Evolutionary conservation across 1,140 invertebrate genomes (phyloP).

Genomic region (Papilio aristodemus): DNA sequence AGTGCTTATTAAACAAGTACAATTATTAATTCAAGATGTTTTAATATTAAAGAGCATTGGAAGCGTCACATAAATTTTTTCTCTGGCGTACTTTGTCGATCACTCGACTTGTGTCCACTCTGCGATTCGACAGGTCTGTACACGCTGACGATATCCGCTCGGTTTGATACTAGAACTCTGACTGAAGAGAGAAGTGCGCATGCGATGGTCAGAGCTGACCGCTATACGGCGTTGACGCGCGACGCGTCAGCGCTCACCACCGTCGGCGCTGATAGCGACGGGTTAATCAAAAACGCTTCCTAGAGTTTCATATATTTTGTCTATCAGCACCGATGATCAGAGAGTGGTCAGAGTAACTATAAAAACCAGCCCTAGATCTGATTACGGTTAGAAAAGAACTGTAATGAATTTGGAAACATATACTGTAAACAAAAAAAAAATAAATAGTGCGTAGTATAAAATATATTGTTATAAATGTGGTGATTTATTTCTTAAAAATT

Average conservation of each 20-base stretch:
- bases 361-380: too few species aligned
- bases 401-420: too few species aligned
- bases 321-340: neutral
- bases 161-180: neutral
- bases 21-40: neutral
- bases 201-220: neutral
- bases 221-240: neutral
- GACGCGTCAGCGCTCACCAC: neutral
- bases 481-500: too few species aligned
- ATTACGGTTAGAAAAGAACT: too few species aligned
- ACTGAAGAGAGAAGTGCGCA: neutral
- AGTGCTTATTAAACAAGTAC: neutral
- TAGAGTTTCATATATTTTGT: conserved; percentile 32
- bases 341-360: too few species aligned
- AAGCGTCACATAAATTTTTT: too few species aligned
- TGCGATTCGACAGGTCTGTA: conserved; percentile 31
- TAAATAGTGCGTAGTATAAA: too few species aligned
- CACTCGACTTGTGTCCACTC: conserved; percentile 35
- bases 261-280: conserved; percentile 33
- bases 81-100: conserved; percentile 30
- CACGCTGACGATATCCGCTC: conserved; percentile 8
- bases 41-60: neutral
- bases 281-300: conserved; percentile 33
- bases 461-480: too few species aligned
- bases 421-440: too few species aligned